Evolutionary conservation across 2,888 invertebrate genomes (phyloP).

Genomic region (Notocelia uddmanniana): DNA sequence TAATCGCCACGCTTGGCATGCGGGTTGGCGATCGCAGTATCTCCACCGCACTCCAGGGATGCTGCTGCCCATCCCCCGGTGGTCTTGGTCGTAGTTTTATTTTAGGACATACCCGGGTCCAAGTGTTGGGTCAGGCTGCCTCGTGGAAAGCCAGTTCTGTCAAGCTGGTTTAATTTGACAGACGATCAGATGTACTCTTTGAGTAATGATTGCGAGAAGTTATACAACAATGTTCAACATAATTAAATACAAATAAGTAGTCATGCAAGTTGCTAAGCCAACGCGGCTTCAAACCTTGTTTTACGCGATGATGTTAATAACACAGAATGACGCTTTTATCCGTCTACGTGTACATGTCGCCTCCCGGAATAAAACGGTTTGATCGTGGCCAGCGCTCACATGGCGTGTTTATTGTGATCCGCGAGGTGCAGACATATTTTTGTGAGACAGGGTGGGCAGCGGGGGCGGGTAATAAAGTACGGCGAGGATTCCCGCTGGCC

Average conservation of each 20-base stretch:
- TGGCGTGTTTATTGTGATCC: conserved; percentile 71
- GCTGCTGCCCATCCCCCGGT: no score
- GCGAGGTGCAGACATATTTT: conserved; percentile 68
- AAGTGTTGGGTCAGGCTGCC: no score
- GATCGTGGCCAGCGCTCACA: conserved; percentile 65
- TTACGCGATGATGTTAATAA: conserved; percentile 56
- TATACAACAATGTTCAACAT: no score
- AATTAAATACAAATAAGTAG: background rate
- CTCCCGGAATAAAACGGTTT: conserved; percentile 70
- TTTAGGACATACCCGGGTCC: no score
- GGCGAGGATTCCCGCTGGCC: conserved; percentile 58
- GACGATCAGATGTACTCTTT: no score
- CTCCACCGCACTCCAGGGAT: no score
- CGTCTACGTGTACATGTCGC: conserved; percentile 65
- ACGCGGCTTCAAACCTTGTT: background rate
- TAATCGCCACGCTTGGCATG: no score
- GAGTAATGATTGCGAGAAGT: no score
- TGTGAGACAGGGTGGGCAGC: conserved; percentile 51
- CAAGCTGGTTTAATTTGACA: no score
- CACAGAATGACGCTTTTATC: conserved; percentile 61
- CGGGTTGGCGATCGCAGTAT: no score
- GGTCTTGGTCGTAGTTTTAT: no score
- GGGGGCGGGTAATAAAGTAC: conserved; percentile 70
- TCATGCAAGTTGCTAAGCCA: background rate
- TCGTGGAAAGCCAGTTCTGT: no score